Base-by-base conservation (phyloP, 2,113 vertebrate genomes). In the Casuarius casuarius region DNA sequence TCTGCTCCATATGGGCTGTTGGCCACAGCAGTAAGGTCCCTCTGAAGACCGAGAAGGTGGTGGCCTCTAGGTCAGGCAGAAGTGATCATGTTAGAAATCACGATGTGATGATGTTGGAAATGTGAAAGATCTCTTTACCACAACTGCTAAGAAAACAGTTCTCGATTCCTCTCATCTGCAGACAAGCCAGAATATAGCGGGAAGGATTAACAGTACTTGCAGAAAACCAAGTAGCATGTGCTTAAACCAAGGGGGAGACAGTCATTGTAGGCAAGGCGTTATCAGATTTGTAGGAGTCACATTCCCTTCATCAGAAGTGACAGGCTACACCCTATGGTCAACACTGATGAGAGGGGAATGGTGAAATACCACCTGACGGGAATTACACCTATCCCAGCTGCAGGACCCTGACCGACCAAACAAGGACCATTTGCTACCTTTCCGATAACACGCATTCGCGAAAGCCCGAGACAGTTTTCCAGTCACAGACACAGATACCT, bases 401-500 rank as follows among this genome's bases (percentile, higher is more conserved):
- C 95, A 94, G 95, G 84, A 81, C 74, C 28, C 58, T 46, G 35
- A 58, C 28, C 92, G 66, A 73, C 61, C 84, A 76, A 89, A 94
- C 61, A 89, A 84, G 85, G 58, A 66, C 78, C 58, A 89, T 94
- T 95, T 88, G 35, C 71, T 91, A 81, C 68, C 90, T 97, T 77
- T 93, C 77, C 89, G 82, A 71, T 67, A 76, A 59, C 49, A 94
- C 85, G 51, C 52, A 46, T 89, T 85, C 82, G 78, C 95, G 84
- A 92, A 96, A 91, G 80, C 94, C 89, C n/a, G 19, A 91, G 68
- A 90, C 61, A 74, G 38, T 95, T 93, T 92, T 78, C 90, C 88
- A 94, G 79, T 58, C 95, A 87, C 80, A 97, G 93, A 89, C 92
- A 91, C 6, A 96, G 86, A 95, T 84, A 94, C 85, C 91, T 93